Evolutionary conservation across 1,140 invertebrate species (phyloP), one percentile per base, ranked within the genome.

Genomic region (Drosophila grimshawi): DNA sequence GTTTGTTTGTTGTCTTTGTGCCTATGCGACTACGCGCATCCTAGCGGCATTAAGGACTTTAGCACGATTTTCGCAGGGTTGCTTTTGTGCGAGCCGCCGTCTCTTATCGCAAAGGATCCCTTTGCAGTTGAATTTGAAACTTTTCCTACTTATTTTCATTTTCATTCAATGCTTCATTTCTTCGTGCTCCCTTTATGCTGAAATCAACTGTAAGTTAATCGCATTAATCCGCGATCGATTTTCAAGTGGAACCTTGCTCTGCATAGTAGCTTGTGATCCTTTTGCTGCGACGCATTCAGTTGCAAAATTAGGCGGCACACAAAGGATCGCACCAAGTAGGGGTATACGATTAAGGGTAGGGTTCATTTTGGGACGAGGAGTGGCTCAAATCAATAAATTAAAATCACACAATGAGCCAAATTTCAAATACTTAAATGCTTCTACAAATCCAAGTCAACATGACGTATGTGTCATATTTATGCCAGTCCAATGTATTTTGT

Each of bases 151-250:
- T 55, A 55, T 49, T 72, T 77, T 69, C 35, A 46, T 64, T 65
- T 60, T 68, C 39, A 37, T 48, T 62, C 49, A 70, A n/a, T 59
- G 30, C 33, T n/a, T n/a, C n/a, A 8, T n/a, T 5, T 48, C 59
- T 72, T 43, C 52, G 27, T 30, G n/a, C 37, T 5, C 61, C 41
- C 60, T 69, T 66, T 80, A 41, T 56, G 64, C 71, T 81, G 82
- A 86, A 86, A 86, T 86, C 83, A 86, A 89, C 85, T 89, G 85
- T 89, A 86, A 67, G 83, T 83, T 86, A 86, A 86, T 86, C 83
- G 69, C 83, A 86, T 86, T 86, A 86, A 86, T 86, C 83, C 73
- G 80, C 80, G 83, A 86, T 86, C 83, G 77, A 68, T 86, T 86
- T 86, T 86, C 83, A 86, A 88, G 83, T 83, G 80, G 67, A 69